Evolutionary conservation across 1,140 invertebrate genomes (phyloP).

Genomic region (Mylabris phalerata): DNA sequence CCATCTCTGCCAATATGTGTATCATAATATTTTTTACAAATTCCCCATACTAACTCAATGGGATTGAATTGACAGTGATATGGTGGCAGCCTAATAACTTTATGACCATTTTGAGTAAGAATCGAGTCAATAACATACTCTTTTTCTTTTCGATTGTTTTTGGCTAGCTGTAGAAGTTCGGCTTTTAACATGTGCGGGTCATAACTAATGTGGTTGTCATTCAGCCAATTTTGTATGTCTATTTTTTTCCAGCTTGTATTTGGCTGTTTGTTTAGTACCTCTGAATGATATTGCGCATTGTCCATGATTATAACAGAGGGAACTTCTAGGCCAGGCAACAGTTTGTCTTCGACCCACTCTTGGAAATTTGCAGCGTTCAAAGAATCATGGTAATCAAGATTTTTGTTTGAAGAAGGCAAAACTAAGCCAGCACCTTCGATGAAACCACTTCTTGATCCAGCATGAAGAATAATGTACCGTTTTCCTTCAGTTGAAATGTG

Average conservation of each 20-base stretch:
- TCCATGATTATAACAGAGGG: neutral
- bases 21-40: neutral
- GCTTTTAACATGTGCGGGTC: neutral
- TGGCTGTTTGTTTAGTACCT: neutral
- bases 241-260: neutral
- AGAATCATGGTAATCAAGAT: neutral
- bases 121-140: neutral
- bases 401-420: neutral
- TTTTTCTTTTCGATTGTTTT: neutral
- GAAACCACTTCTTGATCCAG: neutral
- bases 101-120: neutral
- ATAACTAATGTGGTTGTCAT: neutral
- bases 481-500: neutral
- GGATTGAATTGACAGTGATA: constrained; percentile 1
- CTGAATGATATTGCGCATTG: neutral
- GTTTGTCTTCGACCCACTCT: neutral
- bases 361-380: neutral
- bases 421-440: neutral
- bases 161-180: neutral
- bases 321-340: neutral
- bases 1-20: neutral
- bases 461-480: constrained; percentile 2
- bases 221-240: neutral
- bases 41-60: neutral
- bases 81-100: neutral